phyloP scores from a whole-genome alignment of 1,140 invertebrate species.

The Popillia japonica region DNA sequence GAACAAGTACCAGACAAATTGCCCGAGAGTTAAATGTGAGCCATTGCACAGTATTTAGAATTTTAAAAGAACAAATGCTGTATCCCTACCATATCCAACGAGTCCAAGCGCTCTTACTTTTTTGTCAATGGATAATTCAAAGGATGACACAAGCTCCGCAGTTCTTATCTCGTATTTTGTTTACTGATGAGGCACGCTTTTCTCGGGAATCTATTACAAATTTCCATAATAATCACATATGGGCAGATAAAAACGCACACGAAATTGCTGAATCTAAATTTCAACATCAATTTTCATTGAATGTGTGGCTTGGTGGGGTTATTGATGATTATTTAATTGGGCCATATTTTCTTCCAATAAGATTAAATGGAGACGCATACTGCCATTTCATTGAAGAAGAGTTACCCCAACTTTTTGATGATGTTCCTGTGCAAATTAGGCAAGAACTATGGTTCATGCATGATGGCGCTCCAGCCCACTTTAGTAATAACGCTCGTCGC shows the following conservation, averaged over 20 bases:
- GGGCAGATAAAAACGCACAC: slow-evolving; percentile 42
- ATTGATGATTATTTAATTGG: slow-evolving; percentile 42
- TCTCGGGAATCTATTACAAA: slow-evolving; percentile 39
- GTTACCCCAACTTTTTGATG: not conserved
- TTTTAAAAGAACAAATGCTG: slow-evolving; percentile 45
- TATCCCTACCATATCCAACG: slow-evolving; percentile 46
- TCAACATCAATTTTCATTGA: slow-evolving; percentile 40
- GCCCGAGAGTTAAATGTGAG: slow-evolving; percentile 24
- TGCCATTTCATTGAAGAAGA: not conserved
- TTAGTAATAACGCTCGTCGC: too few species aligned
- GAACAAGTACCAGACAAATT: too few species aligned
- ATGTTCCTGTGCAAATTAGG: too few species aligned
- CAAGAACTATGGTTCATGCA: too few species aligned
- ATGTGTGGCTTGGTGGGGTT: slow-evolving; percentile 41
- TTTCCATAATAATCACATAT: slow-evolving; percentile 40
- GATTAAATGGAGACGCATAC: not conserved
- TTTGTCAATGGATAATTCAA: slow-evolving; percentile 40
- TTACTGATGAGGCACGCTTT: slow-evolving; percentile 34
- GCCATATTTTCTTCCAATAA: slow-evolving; percentile 1
- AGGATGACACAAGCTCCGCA: too few species aligned
- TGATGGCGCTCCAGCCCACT: not conserved
- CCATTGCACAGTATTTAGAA: slow-evolving; percentile 41
- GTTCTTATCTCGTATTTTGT: too few species aligned
- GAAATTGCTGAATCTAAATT: slow-evolving; percentile 37
- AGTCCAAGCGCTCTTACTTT: slow-evolving; percentile 44